Evolutionary conservation across 2,797 vertebrate species (phyloP), one percentile per base, ranked within the genome.

Genomic region (Anabacerthia variegaticeps): DNA sequence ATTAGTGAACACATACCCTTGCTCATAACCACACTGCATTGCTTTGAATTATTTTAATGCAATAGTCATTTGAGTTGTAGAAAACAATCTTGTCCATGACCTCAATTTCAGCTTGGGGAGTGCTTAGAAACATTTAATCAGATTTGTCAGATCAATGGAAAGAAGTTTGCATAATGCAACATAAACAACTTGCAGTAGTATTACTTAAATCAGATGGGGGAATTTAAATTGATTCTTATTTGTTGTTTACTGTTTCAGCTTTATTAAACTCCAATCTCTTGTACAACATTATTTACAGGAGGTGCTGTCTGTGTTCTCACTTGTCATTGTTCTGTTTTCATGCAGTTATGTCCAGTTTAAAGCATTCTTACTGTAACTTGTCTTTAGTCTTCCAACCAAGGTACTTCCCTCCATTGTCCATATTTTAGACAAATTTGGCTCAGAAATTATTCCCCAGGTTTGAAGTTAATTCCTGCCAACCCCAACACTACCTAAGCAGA

Each of bases 51-150:
- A 54, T 28, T 83, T 61, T 55, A 71, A 67, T 69, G 65, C 41
- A 74, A 9, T 55, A 71, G 39, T 77, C 16, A 36, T 83, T 65
- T 75, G 55, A 85, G 43, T 63, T 43, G 14, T 46, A 62, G 62
- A 83, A 75, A 83, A 82, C 58, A 66, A 68, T 83, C 49, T 68
- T n/a, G 26, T 71, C 62, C n/a, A 21, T 75, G 73, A 75, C 85
- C 78, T 91, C 82, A 43, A 18, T 79, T 90, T 82, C 63, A 76
- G 41, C 71, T 54, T 72, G 71, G 26, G 59, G 32, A 85, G 43
- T 34, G 23, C 86, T 94, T 76, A 76, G 67, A 85, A 93, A 79
- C 37, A 34, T 90, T 94, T 96, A 95, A 91, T 92, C 71, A 85
- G 84, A 77, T 95, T 92, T 91, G 44, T 79, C 71, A 92, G 77